These are phyloP conservation scores for Pardosa pseudoannulata DNA, from an alignment of 2,888 invertebrate species.

Conservation along the genomic window DNA sequence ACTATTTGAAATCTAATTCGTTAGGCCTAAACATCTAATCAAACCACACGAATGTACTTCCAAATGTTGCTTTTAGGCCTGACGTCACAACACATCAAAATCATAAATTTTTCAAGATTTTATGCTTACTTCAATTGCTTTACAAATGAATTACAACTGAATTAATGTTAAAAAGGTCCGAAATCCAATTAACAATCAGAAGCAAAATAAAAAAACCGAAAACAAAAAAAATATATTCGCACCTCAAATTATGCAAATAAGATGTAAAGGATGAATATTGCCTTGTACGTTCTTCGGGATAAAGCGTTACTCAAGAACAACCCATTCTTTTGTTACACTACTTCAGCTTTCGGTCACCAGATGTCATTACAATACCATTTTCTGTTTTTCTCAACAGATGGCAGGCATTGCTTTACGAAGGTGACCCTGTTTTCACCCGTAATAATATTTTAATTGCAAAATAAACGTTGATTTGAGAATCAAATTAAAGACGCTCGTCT, in stretches of 20 bases:
- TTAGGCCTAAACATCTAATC: slow-evolving; percentile 71
- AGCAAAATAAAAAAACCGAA: slow-evolving; percentile 10
- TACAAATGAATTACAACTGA: neutral
- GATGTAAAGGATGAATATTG: slow-evolving; percentile 71
- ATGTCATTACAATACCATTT: slow-evolving; percentile 73
- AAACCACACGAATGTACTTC: slow-evolving; percentile 53
- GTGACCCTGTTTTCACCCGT: slow-evolving; percentile 54
- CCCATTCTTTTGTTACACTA: slow-evolving; percentile 67
- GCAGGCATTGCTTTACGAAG: slow-evolving; percentile 67
- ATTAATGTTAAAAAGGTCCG: neutral
- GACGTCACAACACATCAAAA: slow-evolving; percentile 70
- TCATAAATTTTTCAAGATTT: slow-evolving; percentile 68
- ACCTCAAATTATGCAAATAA: slow-evolving; percentile 73
- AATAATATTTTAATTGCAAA: neutral
- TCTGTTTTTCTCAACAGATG: slow-evolving; percentile 69
- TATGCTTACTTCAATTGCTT: slow-evolving; percentile 41
- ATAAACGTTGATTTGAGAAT: no score
- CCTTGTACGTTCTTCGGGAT: slow-evolving; percentile 55
- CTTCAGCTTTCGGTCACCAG: slow-evolving; percentile 71
- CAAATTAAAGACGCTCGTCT: no score
- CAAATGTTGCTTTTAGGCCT: slow-evolving; percentile 70
- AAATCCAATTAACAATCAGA: neutral
- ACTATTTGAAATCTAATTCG: slow-evolving; percentile 38
- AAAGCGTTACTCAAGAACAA: slow-evolving; percentile 71
- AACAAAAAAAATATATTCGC: slow-evolving; percentile 44